Base-by-base conservation (phyloP, 2,113 vertebrate species). In the Larimichthys polyactis region DNA sequence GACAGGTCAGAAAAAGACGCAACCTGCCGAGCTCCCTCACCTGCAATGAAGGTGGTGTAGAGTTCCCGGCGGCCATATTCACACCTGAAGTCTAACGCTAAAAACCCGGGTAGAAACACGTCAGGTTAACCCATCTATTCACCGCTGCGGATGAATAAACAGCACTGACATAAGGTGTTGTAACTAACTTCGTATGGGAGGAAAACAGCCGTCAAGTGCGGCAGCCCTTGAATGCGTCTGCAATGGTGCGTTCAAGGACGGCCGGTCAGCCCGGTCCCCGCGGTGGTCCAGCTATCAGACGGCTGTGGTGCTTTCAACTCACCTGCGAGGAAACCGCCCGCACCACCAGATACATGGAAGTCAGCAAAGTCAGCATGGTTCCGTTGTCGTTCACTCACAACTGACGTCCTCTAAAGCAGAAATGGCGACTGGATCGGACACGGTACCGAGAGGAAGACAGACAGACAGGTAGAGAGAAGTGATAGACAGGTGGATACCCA, bases 291-390 rank as follows among this genome's bases (percentile, higher is more conserved):
- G 17, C 58, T 2, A 20, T 20, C n/a, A 24, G 15, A 14, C 48
- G 27, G 32, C 20, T 9, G 59, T 52, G 43, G 4, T 14, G 59
- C 66, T 67, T 71, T 73, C 4, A 73, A 81, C 94, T 95, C 92
- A 96, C 95, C 95, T 89, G 91, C 43, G 93, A 84, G 59, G 90
- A 92, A 20, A 91, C 80, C 46, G 95, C 85, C 84, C 91, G 90
- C 52, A 93, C 91, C 92, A 95, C 89, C 89, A 96, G 75, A 43
- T 96, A 95, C 95, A 96, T 95, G 62, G 94, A 94, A 3, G 95
- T 92, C 82, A 96, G 75, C 75, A 95, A 55, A 20, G 94, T 95
- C 87, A 96, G 62, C 95, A 96, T 95, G 59, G 76, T 89, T 16
- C 67, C 60, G 51, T 32, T n/a, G 60, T 51, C 55, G 54, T 32